Percentiles rank a stretch among this genome's conserved stretches.
Evolutionary conservation across 1,140 invertebrate genomes (phyloP).

Genomic region (Platyscapa corneri): DNA sequence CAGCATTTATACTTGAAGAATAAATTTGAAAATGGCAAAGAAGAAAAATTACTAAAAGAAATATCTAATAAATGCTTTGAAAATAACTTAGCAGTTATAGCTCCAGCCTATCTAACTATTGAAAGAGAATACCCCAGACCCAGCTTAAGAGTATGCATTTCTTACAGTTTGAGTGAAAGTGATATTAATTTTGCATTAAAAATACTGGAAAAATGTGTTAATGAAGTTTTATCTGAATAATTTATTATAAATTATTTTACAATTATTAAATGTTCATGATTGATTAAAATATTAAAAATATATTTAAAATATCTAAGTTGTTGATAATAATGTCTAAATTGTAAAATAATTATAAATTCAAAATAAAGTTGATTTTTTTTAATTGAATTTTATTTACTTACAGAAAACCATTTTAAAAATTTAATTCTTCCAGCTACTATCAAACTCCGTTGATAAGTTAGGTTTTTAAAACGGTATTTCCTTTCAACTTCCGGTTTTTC

Average conservation of each 20-base stretch:
- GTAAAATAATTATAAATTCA: slow-evolving; percentile 3
- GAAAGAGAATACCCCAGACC: slow-evolving; percentile 75
- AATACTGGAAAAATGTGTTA: slow-evolving; percentile 64
- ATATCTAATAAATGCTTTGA: slow-evolving; percentile 78
- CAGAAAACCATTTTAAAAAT: neutral
- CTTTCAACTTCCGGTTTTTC: neutral
- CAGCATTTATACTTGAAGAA: slow-evolving; percentile 85
- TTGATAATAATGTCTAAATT: neutral
- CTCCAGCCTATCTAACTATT: slow-evolving; percentile 74
- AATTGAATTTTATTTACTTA: neutral
- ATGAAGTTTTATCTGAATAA: slow-evolving; percentile 59
- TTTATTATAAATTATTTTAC: neutral
- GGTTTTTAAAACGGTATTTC: neutral
- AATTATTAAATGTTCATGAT: neutral
- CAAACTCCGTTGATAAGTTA: neutral
- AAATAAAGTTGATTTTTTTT: slow-evolving; percentile 40
- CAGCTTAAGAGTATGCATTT: slow-evolving; percentile 76
- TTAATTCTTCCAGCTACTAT: neutral
- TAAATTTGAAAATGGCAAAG: slow-evolving; percentile 72
- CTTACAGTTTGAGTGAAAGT: slow-evolving; percentile 68
- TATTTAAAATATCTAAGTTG: neutral
- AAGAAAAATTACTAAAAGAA: slow-evolving; percentile 76
- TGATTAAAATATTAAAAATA: slow-evolving; percentile 6
- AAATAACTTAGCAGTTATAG: slow-evolving; percentile 75
- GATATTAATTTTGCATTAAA: slow-evolving; percentile 73